Evolutionary conservation across 2,797 vertebrate genomes (phyloP), one percentile per base, ranked within the genome.

Genomic region (Epinephelus malabaricus): DNA sequence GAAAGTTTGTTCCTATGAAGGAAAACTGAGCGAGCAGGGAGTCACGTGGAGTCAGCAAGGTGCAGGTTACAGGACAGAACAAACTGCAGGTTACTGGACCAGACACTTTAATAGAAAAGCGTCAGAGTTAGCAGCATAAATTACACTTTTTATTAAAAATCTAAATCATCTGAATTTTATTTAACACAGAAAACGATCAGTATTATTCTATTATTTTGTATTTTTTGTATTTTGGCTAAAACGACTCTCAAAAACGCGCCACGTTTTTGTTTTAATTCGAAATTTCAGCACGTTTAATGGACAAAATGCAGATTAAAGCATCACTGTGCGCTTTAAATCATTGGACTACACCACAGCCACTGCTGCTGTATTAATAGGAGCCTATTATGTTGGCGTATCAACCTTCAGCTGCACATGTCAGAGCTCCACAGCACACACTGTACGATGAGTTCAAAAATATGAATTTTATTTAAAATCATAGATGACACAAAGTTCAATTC

Each of bases 1-100:
- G 3, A 70, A 66, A 55, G 72, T 86, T 74, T 77, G 78, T 17
- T 61, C 65, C 23, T 30, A 53, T 34, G 51, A 68, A 82, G 43
- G 73, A 49, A 60, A 53, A 45, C 38, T 7, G 58, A 56, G 61
- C 21, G 2, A 63, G 54, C 46, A 64, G 45, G 2, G 21, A 60
- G 12, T 72, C 68, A 76, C 18, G 15, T 55, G 60, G 1, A 4
- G 47, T 5, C 13, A 69, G 19, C 19, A 47, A 3, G 30, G 51
- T 73, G 68, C 40, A 73, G 8, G 38, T 34, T 0, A 53, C n/a
- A 63, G 54, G 19, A 66, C 66, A 45, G 15, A n/a, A 40, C 64
- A 8, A 30, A 5, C 0, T 73, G 68, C 40, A 73, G 6, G 38
- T 34, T 0, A 53, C n/a, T 60, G 54, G 19, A 43, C 40, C 34